Conservation (phyloP, 1,140 invertebrate genomes). For the Drosophila seguyi region DNA sequence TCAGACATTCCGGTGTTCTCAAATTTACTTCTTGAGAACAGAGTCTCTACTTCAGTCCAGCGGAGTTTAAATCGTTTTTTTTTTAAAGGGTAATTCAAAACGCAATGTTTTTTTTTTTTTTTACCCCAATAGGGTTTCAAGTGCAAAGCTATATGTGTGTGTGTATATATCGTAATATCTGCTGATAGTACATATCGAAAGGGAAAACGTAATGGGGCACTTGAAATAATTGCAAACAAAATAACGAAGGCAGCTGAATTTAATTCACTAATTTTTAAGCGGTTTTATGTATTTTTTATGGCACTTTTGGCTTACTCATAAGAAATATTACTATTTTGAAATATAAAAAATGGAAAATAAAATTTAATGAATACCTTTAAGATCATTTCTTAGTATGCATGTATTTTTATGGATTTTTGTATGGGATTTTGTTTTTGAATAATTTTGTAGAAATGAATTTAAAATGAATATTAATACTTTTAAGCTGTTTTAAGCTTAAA, state of each 20-base stretch:
- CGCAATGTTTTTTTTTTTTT: constrained; percentile 30
- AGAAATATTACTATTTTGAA: neutral
- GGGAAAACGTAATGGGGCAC: constrained; percentile 13
- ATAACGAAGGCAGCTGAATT: neutral
- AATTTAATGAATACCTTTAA: neutral
- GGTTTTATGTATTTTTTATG: constrained; percentile 9
- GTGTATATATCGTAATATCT: constrained; percentile 12
- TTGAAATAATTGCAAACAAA: constrained; percentile 30
- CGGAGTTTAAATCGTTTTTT: constrained; percentile 16
- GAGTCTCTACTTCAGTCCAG: constrained; percentile 16
- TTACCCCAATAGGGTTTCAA: constrained; percentile 34
- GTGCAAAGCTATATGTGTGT: constrained; percentile 39
- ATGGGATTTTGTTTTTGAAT: neutral
- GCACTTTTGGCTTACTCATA: neutral
- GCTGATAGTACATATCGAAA: constrained; percentile 38
- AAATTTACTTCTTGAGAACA: constrained; percentile 63
- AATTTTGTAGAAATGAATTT: neutral
- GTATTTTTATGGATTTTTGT: too few species aligned
- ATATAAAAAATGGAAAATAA: neutral
- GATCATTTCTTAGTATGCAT: constrained; percentile 5
- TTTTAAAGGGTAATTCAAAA: constrained; percentile 64
- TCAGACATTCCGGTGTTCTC: constrained; percentile 64
- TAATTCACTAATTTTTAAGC: constrained; percentile 1
- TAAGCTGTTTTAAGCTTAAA: too few species aligned
- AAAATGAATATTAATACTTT: too few species aligned